Percentiles rank a stretch among this genome's conserved stretches.
phyloP scores from a whole-genome alignment of 2,888 invertebrate genomes.

The Leptinotarsa haldemani region DNA sequence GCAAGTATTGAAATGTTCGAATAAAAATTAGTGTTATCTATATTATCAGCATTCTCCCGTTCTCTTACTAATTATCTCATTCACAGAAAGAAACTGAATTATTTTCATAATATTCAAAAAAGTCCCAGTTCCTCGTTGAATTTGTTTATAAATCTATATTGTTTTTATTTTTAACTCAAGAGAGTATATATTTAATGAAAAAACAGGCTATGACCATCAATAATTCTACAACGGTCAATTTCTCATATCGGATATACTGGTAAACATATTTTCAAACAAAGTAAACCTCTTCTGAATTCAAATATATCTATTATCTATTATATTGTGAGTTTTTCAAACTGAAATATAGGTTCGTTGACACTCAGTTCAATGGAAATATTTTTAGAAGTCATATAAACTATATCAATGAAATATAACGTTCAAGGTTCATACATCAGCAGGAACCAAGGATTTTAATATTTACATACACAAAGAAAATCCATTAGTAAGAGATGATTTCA shows the following conservation, averaged over 20 bases:
- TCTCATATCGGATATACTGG: too few relatives aligned
- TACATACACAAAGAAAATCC: not conserved
- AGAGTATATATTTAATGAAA: too few relatives aligned
- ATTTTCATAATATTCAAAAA: not conserved
- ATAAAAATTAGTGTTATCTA: not conserved
- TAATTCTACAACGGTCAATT: too few relatives aligned
- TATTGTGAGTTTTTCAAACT: not conserved
- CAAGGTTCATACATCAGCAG: not conserved
- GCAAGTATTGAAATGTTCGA: too few relatives aligned
- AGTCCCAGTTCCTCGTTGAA: not conserved
- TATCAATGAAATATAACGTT: not conserved
- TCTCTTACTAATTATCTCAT: too few relatives aligned
- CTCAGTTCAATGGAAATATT: not conserved
- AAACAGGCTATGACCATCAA: too few relatives aligned
- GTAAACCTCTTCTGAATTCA: too few relatives aligned
- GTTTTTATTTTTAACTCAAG: too few relatives aligned
- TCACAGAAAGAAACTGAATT: not conserved
- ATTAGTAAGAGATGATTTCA: not conserved
- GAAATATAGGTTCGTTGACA: conserved; percentile 21
- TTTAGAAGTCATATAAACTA: conserved; percentile 4
- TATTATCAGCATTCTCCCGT: not conserved
- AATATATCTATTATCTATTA: too few relatives aligned
- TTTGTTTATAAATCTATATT: too few relatives aligned
- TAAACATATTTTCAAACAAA: too few relatives aligned
- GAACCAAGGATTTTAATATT: not conserved